phyloP scores from a whole-genome alignment of 2,113 vertebrate species.

The Pagrus major region DNA sequence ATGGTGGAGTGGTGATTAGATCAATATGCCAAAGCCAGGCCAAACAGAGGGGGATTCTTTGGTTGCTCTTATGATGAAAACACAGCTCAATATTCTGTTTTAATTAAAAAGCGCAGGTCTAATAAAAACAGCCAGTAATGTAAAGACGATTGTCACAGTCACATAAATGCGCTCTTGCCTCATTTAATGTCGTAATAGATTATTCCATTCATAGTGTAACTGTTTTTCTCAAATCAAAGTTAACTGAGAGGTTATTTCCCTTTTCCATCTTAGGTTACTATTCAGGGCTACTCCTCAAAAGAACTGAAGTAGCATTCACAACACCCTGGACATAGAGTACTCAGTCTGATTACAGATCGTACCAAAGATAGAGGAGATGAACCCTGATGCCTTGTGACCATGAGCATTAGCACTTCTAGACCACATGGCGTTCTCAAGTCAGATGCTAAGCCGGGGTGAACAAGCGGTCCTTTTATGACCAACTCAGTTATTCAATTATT shows the following conservation, averaged over 20 bases:
- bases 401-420: slow-evolving; percentile 48
- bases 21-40: slow-evolving; percentile 37
- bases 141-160: background rate
- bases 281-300: slow-evolving; percentile 17
- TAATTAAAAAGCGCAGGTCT: background rate
- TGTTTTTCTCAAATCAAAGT: background rate
- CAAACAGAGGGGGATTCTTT: slow-evolving; percentile 13
- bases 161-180: background rate
- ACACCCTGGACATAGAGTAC: slow-evolving; percentile 1
- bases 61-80: slow-evolving; percentile 24
- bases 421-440: slow-evolving; percentile 77
- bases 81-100: background rate
- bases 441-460: slow-evolving; percentile 71
- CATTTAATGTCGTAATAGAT: background rate
- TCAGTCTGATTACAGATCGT: slow-evolving; percentile 37
- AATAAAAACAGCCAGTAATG: background rate
- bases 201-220: background rate
- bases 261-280: background rate
- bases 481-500: slow-evolving; percentile 72
- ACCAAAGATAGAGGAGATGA: slow-evolving; percentile 37
- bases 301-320: slow-evolving; percentile 18
- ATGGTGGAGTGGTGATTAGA: slow-evolving; percentile 6
- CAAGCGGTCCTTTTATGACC: slow-evolving; percentile 77
- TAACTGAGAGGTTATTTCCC: background rate
- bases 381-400: slow-evolving; percentile 66